phyloP scores from a whole-genome alignment of 2,113 vertebrate genomes.

The Oncorhynchus masou region DNA sequence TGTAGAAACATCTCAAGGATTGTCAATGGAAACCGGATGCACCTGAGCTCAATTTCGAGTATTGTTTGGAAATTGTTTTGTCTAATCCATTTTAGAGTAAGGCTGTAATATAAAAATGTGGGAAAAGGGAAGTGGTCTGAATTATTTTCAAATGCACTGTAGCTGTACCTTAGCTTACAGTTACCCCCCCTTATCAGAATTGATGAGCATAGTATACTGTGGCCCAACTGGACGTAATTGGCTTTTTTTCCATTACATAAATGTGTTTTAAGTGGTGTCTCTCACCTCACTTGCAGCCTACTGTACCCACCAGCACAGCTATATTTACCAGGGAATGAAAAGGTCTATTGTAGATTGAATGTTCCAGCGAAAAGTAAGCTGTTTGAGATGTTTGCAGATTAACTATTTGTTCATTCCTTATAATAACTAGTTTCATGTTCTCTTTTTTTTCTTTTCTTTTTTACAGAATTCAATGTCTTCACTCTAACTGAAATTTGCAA shows the following conservation, averaged over 20 bases:
- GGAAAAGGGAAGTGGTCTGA: too few relatives aligned
- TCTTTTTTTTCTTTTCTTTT: slow-evolving; percentile 30
- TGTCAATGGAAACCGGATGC: too few relatives aligned
- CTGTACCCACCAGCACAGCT: slow-evolving; percentile 46
- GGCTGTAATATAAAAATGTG: too few relatives aligned
- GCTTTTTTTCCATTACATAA: slow-evolving; percentile 26
- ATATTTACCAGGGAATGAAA: slow-evolving; percentile 58
- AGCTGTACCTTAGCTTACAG: too few relatives aligned
- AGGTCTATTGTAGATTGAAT: slow-evolving; percentile 44
- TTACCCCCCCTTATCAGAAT: too few relatives aligned
- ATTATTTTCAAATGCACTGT: too few relatives aligned
- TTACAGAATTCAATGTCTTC: slow-evolving; percentile 70
- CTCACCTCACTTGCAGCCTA: slow-evolving; percentile 34
- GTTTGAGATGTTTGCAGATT: slow-evolving; percentile 14
- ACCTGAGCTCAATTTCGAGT: too few relatives aligned
- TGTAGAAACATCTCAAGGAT: too few relatives aligned
- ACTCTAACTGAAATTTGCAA: slow-evolving; percentile 47
- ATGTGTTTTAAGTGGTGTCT: slow-evolving; percentile 38
- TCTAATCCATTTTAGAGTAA: too few relatives aligned
- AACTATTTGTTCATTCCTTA: slow-evolving; percentile 18
- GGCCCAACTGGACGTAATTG: not conserved
- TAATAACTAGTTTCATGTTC: slow-evolving; percentile 21
- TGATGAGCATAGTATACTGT: not conserved
- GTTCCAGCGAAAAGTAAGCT: slow-evolving; percentile 29
- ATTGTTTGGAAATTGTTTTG: too few relatives aligned